Evolutionary conservation across 2,797 vertebrate genomes (phyloP).

Genomic region (Notolepis coatsorum): DNA sequence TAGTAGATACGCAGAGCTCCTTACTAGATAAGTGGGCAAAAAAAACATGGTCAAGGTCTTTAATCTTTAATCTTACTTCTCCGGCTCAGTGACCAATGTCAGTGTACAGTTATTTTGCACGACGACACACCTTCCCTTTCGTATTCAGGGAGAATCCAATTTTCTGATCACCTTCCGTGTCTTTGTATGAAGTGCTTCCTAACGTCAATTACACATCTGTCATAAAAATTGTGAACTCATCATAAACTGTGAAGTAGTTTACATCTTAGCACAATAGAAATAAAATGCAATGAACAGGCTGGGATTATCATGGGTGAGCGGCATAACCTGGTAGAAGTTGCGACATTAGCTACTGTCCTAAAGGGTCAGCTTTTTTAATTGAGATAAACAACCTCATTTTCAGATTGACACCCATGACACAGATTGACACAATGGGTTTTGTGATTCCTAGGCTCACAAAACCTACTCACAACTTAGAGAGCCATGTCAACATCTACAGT

Average conservation of each 20-base stretch:
- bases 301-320: constrained; percentile 22
- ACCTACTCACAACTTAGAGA: too few relatives aligned
- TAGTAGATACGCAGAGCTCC: background rate
- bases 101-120: constrained; percentile 19
- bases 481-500: too few relatives aligned
- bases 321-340: constrained; percentile 5
- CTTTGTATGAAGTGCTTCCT: constrained; percentile 75
- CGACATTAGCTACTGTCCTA: too few relatives aligned
- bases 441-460: too few relatives aligned
- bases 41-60: constrained; percentile 30
- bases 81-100: constrained; percentile 33
- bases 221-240: constrained; percentile 30
- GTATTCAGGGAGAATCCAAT: constrained; percentile 57
- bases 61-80: constrained; percentile 9
- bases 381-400: too few relatives aligned
- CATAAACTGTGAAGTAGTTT: constrained; percentile 65
- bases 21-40: constrained; percentile 20
- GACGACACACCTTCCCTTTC: constrained; percentile 42
- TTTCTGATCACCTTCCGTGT: constrained; percentile 72
- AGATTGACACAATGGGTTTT: background rate
- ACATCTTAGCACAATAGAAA: constrained; percentile 55
- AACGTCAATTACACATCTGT: constrained; percentile 36
- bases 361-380: too few relatives aligned
- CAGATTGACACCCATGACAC: background rate
- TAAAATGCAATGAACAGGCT: constrained; percentile 14